These are phyloP conservation scores for Cephonodes hylas DNA, from an alignment of 2,888 invertebrate species.

Conservation along the genomic window DNA sequence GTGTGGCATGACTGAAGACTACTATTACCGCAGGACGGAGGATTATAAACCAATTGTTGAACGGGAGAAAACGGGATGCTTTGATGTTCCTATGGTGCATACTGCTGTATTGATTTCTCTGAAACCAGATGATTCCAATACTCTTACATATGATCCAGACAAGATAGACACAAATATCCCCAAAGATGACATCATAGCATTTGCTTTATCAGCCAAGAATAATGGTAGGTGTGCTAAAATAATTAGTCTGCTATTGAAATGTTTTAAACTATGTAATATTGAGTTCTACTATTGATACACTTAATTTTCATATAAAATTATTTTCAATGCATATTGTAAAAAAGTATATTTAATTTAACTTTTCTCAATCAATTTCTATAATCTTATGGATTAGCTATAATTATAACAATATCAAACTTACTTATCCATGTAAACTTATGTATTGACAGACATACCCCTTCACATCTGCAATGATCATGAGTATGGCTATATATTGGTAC, in stretches of 20 bases:
- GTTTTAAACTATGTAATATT: no score
- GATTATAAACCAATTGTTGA: conserved; percentile 91
- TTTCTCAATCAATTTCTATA: no score
- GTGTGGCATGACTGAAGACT: conserved; percentile 91
- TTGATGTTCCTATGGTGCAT: conserved; percentile 94
- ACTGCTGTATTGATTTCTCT: conserved; percentile 92
- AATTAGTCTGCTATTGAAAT: neutral
- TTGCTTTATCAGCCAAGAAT: conserved; percentile 90
- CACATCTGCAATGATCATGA: conserved; percentile 89
- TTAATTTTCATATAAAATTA: no score
- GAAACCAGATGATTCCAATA: conserved; percentile 77
- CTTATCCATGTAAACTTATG: neutral
- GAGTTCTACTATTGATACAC: no score
- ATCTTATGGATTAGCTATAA: no score
- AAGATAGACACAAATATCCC: conserved; percentile 88
- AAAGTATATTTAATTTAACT: no score
- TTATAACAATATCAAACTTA: no score
- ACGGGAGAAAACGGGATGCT: conserved; percentile 86
- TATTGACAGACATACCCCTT: conserved; percentile 39
- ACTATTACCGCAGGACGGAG: conserved; percentile 91
- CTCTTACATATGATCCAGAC: conserved; percentile 87
- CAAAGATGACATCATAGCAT: conserved; percentile 94
- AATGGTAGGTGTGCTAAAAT: conserved; percentile 78
- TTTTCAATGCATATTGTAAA: no score
- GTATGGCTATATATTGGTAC: conserved; percentile 92